Conservation (phyloP, 2,113 vertebrate species). For the Camelus dromedarius region DNA sequence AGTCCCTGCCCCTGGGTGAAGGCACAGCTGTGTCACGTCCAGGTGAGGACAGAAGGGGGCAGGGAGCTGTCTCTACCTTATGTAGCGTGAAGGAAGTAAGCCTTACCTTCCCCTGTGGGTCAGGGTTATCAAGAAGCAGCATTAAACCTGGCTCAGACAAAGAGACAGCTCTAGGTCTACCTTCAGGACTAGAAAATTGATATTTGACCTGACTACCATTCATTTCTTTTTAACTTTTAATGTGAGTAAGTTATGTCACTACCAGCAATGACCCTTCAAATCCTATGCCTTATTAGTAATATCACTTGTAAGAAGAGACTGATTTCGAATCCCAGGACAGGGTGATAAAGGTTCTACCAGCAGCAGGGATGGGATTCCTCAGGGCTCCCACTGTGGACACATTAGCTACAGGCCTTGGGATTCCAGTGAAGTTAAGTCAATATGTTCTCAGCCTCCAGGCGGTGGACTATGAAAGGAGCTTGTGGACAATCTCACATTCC, state of each 20-base stretch:
- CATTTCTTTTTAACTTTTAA: background rate
- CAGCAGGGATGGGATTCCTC: background rate
- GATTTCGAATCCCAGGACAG: background rate
- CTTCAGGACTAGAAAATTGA: background rate
- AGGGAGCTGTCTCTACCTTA: fast-evolving
- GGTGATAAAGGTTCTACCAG: background rate
- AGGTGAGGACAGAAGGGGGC: background rate
- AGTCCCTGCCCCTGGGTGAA: background rate
- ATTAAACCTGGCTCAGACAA: background rate
- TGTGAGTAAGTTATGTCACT: background rate
- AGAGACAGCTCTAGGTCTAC: background rate
- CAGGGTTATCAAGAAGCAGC: background rate
- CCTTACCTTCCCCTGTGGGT: background rate
- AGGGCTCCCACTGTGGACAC: background rate
- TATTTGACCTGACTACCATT: background rate
- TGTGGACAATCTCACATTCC: background rate
- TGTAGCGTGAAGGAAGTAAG: background rate
- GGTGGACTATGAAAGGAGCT: background rate
- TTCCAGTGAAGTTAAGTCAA: background rate
- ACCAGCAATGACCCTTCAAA: background rate
- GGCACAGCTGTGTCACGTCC: fast-evolving
- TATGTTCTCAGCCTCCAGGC: background rate
- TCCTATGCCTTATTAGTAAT: background rate
- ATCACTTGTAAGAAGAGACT: background rate
- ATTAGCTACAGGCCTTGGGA: background rate